A percentile compares a stretch with the other conserved stretches of the same genome.
phyloP scores from a whole-genome alignment of 1,140 invertebrate genomes.

The Rhopalosiphum maidis region DNA sequence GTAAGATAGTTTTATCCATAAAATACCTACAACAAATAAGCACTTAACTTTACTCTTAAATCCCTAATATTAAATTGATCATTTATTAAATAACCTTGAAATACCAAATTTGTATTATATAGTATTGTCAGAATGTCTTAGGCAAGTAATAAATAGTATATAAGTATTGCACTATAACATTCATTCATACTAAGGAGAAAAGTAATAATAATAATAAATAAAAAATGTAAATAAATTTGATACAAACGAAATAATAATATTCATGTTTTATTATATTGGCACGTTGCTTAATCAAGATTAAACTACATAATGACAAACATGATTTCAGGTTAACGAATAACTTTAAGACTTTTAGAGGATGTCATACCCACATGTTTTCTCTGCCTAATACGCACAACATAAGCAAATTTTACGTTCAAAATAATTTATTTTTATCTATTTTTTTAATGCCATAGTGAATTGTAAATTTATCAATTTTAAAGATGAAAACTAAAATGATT shows the following conservation, averaged over 20 bases:
- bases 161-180: neutral
- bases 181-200: neutral
- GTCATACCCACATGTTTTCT: neutral
- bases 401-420: neutral
- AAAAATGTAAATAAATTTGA: neutral
- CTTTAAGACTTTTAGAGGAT: neutral
- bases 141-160: neutral
- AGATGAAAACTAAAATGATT: neutral
- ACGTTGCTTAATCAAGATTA: neutral
- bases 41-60: neutral
- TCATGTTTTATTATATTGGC: neutral
- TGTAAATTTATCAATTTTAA: neutral
- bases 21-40: neutral
- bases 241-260: neutral
- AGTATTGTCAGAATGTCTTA: neutral
- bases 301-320: neutral
- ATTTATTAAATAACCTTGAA: neutral
- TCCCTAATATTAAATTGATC: neutral
- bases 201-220: neutral
- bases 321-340: neutral
- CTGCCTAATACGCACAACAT: neutral
- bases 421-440: neutral
- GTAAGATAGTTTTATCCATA: neutral
- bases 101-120: neutral
- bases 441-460: neutral